A percentile compares a stretch with the other conserved stretches of the same genome.
phyloP scores from a whole-genome alignment of 1,140 invertebrate species.

The Drosophila busckii region DNA sequence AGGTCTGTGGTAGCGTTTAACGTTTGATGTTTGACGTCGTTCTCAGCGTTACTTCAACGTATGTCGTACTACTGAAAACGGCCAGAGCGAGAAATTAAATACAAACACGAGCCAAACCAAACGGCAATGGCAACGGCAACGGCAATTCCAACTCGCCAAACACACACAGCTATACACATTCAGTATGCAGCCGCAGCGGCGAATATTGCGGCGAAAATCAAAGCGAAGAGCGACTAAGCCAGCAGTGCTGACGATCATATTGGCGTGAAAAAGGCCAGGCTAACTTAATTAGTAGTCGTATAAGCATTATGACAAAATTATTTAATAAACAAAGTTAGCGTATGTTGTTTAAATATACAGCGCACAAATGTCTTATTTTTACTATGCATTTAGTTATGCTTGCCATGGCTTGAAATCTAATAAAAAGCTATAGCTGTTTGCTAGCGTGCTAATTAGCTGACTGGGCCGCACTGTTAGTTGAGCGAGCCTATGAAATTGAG shows the following conservation, averaged over 20 bases:
- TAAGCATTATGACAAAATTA: too few species aligned
- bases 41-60: constrained; percentile 54
- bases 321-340: too few species aligned
- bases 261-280: constrained; percentile 1
- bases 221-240: background rate
- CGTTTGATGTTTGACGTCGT: constrained; percentile 32
- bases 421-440: too few species aligned
- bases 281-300: too few species aligned
- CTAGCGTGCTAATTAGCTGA: too few species aligned
- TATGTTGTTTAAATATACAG: too few species aligned
- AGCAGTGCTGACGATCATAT: constrained; percentile 2
- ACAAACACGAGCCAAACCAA: constrained; percentile 33
- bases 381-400: too few species aligned
- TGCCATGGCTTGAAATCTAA: too few species aligned
- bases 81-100: constrained; percentile 43
- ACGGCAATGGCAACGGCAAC: constrained; percentile 38
- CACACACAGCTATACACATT: constrained; percentile 22
- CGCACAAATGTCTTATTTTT: too few species aligned
- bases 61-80: constrained; percentile 67
- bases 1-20: constrained; percentile 22
- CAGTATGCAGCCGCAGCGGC: constrained; percentile 3
- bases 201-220: constrained; percentile 24
- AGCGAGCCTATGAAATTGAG: constrained; percentile 1
- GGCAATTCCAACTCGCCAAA: constrained; percentile 18
- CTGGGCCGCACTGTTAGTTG: too few species aligned